Percentiles rank a stretch among this genome's conserved stretches.
Evolutionary conservation across 1,140 invertebrate genomes (phyloP).

Genomic region (Drosophila prosaltans): DNA sequence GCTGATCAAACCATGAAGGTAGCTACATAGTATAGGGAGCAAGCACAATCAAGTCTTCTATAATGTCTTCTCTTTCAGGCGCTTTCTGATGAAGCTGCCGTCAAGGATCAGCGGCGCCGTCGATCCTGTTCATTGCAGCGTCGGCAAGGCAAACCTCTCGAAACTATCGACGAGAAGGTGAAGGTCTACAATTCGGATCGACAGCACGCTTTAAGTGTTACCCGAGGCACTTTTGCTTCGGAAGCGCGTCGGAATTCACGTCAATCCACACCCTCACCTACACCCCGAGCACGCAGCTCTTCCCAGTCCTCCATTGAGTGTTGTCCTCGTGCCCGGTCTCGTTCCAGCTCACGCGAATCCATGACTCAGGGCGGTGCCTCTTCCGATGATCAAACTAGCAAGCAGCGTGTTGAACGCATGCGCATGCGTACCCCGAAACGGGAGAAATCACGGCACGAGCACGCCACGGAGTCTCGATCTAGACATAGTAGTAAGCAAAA

Average conservation of each 20-base stretch:
- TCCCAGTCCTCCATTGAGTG: constrained; percentile 79
- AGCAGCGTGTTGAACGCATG: constrained; percentile 60
- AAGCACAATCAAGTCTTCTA: neutral
- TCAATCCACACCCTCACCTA: constrained; percentile 67
- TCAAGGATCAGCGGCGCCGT: constrained; percentile 76
- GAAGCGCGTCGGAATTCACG: constrained; percentile 72
- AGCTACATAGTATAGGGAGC: neutral
- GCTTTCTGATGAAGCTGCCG: constrained; percentile 75
- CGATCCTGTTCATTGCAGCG: constrained; percentile 70
- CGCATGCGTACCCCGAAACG: constrained; percentile 66
- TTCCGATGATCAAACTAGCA: constrained; percentile 64
- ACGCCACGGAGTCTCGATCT: constrained; percentile 26
- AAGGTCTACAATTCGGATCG: constrained; percentile 44
- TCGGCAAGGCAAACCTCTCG: constrained; percentile 70
- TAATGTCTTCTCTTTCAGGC: constrained; percentile 40
- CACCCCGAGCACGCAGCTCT: constrained; percentile 65
- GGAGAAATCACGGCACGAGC: constrained; percentile 58
- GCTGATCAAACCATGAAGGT: constrained; percentile 83
- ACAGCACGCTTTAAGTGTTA: constrained; percentile 50
- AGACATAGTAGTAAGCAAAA: constrained; percentile 47
- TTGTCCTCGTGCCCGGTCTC: constrained; percentile 74
- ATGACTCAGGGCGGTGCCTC: constrained; percentile 70
- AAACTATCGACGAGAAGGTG: constrained; percentile 77
- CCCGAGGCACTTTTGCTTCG: constrained; percentile 70
- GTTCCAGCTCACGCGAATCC: constrained; percentile 76